Conservation (phyloP, 2,888 invertebrate species). For the Prosopocoilus inquinatus region DNA sequence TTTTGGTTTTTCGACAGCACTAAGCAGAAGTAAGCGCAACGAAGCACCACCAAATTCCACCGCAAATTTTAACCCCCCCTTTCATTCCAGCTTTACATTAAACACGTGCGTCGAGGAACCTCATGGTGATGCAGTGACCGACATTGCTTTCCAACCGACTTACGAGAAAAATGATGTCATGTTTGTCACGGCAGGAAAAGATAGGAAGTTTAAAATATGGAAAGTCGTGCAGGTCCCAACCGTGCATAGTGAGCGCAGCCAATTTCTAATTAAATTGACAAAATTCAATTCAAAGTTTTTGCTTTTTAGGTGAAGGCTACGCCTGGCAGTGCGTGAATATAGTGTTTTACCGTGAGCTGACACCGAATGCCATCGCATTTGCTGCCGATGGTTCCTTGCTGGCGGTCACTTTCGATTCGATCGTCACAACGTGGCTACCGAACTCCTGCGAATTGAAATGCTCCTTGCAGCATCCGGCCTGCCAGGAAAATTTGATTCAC, state of each 20-base stretch:
- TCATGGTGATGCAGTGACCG: constrained; percentile 61
- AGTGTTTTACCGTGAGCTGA: constrained; percentile 61
- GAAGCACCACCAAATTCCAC: neutral
- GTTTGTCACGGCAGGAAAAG: constrained; percentile 66
- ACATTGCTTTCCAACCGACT: constrained; percentile 60
- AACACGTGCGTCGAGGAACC: constrained; percentile 74
- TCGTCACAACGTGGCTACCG: constrained; percentile 69
- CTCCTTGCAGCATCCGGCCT: constrained; percentile 53
- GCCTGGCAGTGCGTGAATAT: constrained; percentile 67
- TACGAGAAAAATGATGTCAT: constrained; percentile 48
- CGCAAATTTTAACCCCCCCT: neutral
- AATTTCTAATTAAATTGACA: neutral
- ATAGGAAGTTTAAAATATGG: constrained; percentile 73
- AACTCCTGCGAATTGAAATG: constrained; percentile 59
- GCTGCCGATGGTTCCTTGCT: constrained; percentile 75
- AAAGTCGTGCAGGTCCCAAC: constrained; percentile 56
- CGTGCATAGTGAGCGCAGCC: constrained; percentile 53
- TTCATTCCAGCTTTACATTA: constrained; percentile 58
- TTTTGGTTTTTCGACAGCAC: constrained; percentile 68
- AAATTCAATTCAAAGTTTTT: constrained; percentile 14
- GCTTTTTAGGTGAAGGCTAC: constrained; percentile 52
- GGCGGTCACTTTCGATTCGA: constrained; percentile 65
- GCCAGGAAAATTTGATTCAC: constrained; percentile 44
- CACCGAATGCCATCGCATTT: constrained; percentile 61
- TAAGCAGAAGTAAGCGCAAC: constrained; percentile 57